Conservation (phyloP, 2,113 vertebrate species). For the Merops nubicus region DNA sequence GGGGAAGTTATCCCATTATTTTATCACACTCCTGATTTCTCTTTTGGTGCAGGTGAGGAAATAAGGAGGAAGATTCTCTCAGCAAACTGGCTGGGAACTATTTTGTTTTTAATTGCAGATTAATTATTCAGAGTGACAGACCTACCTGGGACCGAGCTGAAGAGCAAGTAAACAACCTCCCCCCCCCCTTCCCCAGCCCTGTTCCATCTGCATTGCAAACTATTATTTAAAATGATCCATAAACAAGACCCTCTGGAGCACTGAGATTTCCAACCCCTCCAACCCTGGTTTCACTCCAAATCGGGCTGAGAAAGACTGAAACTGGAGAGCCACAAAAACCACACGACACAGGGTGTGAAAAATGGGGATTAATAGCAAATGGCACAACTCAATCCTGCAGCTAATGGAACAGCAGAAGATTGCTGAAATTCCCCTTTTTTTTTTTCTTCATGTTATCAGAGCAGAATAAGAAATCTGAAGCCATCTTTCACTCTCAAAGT, state of each 20-base stretch:
- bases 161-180: slow-evolving; percentile 38
- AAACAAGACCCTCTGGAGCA: not conserved
- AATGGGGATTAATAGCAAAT: slow-evolving; percentile 2
- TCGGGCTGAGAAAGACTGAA: not conserved
- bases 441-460: not conserved
- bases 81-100: not conserved
- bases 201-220: slow-evolving; percentile 43
- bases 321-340: not conserved
- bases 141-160: slow-evolving; percentile 19
- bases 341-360: not conserved
- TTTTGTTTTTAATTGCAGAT: slow-evolving; percentile 21
- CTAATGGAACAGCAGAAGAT: slow-evolving; percentile 23
- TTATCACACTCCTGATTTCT: slow-evolving; percentile 13
- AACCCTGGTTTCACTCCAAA: not conserved
- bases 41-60: not conserved
- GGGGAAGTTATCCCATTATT: slow-evolving; percentile 50
- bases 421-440: not conserved
- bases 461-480: not conserved
- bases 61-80: not conserved
- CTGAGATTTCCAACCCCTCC: not conserved
- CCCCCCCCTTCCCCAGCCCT: not conserved
- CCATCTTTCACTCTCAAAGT: not conserved
- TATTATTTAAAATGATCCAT: not conserved
- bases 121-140: slow-evolving; percentile 48
- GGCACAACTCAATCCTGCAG: not conserved